Percentiles rank a stretch among this genome's conserved stretches.
Evolutionary conservation across 2,113 vertebrate genomes (phyloP).

Genomic region (Alethe diademata): DNA sequence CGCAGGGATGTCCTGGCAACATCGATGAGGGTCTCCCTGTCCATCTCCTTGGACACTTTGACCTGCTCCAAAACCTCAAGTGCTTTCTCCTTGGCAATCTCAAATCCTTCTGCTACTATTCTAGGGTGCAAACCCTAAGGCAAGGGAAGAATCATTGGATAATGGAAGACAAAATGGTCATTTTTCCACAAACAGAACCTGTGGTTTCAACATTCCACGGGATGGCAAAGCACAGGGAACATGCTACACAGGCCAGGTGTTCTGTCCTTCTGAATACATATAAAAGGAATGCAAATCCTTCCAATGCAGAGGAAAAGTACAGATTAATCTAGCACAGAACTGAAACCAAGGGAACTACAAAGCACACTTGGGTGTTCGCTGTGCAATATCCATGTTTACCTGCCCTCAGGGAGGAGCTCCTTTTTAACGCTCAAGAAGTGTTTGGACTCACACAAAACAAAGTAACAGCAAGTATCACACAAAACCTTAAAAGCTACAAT

Average conservation of each 20-base stretch:
- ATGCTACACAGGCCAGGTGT: conserved; percentile 20
- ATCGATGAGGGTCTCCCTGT: conserved; percentile 88
- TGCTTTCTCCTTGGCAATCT: conserved; percentile 91
- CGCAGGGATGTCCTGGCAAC: conserved; percentile 93
- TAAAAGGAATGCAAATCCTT: conserved; percentile 73
- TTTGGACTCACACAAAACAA: neutral
- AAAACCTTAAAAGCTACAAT: neutral
- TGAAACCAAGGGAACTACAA: conserved; percentile 75
- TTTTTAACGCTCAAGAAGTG: rapidly evolving
- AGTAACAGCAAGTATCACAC: neutral
- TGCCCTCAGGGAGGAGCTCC: neutral
- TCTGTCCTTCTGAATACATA: conserved; percentile 81
- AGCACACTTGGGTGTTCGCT: conserved; percentile 80
- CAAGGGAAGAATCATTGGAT: neutral
- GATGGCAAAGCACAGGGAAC: rapidly evolving
- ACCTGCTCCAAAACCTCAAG: conserved; percentile 90
- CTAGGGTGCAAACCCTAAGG: conserved; percentile 92
- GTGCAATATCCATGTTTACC: neutral
- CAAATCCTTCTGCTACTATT: conserved; percentile 95
- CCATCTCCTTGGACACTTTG: conserved; percentile 91
- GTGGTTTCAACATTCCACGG: neutral
- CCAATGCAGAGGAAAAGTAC: conserved; percentile 81
- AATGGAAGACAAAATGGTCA: rapidly evolving
- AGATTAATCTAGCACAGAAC: conserved; percentile 78
- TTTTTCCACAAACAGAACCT: neutral